phyloP scores from a whole-genome alignment of 2,113 vertebrate genomes.

The Protomyctophum bolini region DNA sequence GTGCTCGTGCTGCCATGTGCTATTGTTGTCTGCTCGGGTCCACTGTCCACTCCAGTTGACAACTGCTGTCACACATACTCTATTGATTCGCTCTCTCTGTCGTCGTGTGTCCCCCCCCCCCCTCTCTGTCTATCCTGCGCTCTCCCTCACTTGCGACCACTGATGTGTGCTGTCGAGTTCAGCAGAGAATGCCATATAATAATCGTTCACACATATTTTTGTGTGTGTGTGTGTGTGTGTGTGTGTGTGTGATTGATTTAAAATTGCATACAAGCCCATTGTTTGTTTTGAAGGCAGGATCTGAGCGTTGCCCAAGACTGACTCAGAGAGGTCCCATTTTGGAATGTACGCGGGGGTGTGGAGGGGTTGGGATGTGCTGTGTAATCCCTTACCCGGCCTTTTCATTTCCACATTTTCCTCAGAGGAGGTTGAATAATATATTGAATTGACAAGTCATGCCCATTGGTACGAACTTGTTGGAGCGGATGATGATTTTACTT shows the following conservation, averaged over 20 bases:
- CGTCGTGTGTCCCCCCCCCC: neutral
- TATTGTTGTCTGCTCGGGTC: too few relatives aligned
- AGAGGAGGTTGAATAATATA: neutral
- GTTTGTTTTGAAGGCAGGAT: conserved; percentile 39
- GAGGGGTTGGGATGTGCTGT: conserved; percentile 38
- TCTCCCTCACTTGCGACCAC: too few relatives aligned
- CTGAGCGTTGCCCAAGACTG: conserved; percentile 42
- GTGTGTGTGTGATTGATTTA: conserved; percentile 49
- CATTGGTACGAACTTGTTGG: neutral
- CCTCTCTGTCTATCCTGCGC: neutral
- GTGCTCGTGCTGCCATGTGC: too few relatives aligned
- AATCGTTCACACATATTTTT: too few relatives aligned
- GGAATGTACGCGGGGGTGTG: conserved; percentile 39
- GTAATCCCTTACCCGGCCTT: conserved; percentile 7
- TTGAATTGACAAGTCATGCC: neutral
- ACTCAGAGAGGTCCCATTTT: conserved; percentile 29
- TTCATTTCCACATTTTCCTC: neutral
- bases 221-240: too few relatives aligned
- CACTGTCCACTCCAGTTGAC: too few relatives aligned
- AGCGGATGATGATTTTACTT: too few relatives aligned
- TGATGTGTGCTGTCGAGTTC: neutral
- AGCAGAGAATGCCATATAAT: conserved; percentile 24
- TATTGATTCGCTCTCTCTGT: too few relatives aligned
- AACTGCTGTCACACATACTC: too few relatives aligned
- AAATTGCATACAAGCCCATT: conserved; percentile 50